Evolutionary conservation across 2,888 invertebrate genomes (phyloP).

Genomic region (Agriopis leucophaearia): DNA sequence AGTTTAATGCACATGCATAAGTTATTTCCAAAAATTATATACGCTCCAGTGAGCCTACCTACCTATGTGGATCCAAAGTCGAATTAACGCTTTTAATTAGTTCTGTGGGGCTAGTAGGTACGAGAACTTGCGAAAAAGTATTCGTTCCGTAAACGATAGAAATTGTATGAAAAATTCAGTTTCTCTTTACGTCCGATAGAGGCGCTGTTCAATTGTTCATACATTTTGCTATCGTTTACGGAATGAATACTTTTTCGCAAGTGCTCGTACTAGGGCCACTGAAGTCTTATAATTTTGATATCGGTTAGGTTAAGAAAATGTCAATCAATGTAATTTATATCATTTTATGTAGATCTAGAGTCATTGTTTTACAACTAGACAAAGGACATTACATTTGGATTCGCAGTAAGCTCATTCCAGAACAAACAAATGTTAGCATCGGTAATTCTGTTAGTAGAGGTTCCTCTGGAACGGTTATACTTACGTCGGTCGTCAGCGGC

Average conservation of each 20-base stretch:
- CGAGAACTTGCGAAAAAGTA: no score
- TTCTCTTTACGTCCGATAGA: no score
- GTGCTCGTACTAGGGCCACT: no score
- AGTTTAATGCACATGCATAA: neutral
- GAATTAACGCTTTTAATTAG: neutral
- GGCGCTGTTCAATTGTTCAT: no score
- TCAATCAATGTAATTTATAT: neutral
- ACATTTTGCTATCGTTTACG: no score
- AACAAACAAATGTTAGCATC: neutral
- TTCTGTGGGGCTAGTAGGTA: no score
- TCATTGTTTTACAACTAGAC: neutral
- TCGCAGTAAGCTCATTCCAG: neutral
- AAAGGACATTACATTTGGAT: neutral
- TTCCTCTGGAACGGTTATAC: conserved; percentile 12
- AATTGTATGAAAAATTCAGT: no score
- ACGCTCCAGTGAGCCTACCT: neutral
- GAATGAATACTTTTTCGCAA: no score
- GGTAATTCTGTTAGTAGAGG: neutral
- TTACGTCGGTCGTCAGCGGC: conserved; percentile 8
- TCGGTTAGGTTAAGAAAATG: neutral
- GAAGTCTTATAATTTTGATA: neutral
- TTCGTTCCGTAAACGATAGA: no score
- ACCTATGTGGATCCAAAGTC: neutral
- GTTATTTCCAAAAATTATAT: neutral
- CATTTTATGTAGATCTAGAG: no score